phyloP scores from a whole-genome alignment of 2,797 vertebrate species.

The Arrhamphus sclerolepis region DNA sequence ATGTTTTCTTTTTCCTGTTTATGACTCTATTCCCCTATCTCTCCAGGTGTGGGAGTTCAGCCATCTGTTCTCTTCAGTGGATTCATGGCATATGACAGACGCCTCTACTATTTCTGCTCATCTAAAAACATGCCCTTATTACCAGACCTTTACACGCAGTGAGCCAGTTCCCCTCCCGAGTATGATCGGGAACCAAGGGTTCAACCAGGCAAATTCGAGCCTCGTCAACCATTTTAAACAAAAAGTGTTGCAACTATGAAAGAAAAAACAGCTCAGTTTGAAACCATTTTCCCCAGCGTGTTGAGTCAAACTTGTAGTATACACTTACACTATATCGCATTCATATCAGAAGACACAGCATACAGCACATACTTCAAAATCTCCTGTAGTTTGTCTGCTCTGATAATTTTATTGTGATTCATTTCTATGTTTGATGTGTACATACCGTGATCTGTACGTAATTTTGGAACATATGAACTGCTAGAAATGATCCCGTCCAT shows the following conservation, averaged over 20 bases:
- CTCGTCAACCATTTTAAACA: constrained; percentile 73
- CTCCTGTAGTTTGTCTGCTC: no score
- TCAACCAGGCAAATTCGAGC: constrained; percentile 53
- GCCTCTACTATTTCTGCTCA: constrained; percentile 84
- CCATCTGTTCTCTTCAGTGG: constrained; percentile 87
- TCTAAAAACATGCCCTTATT: constrained; percentile 88
- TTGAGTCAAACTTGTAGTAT: not conserved
- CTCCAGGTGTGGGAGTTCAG: constrained; percentile 92
- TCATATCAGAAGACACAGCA: no score
- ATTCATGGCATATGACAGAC: constrained; percentile 83
- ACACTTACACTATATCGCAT: no score
- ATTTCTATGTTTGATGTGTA: no score
- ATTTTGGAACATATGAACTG: no score
- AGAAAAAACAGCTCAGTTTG: not conserved
- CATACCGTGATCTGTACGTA: no score
- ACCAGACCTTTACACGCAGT: constrained; percentile 74
- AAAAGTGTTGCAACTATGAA: constrained; percentile 26
- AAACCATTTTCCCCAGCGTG: not conserved
- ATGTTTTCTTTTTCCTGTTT: not conserved
- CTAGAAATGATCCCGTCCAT: no score
- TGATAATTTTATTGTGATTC: no score
- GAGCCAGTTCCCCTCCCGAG: constrained; percentile 81
- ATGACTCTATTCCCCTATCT: constrained; percentile 6
- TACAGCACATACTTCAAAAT: no score
- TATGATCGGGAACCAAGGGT: constrained; percentile 67